Evolutionary conservation across 2,113 vertebrate species (phyloP).

Genomic region (Calyptommatus sinebrachiatus): DNA sequence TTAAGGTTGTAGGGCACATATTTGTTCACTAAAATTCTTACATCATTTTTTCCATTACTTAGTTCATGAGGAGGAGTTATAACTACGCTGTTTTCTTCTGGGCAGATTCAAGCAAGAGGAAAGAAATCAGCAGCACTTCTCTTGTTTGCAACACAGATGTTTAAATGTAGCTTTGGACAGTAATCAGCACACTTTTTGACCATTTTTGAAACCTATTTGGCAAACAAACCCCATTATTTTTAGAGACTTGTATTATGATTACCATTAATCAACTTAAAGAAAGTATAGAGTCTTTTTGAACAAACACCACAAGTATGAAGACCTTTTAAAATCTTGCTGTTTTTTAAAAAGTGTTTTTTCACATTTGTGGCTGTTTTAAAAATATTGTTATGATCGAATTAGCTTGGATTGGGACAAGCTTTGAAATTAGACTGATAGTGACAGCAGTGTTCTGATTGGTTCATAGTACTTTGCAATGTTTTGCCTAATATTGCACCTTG

Average conservation of each 20-base stretch:
- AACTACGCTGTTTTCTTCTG: constrained; percentile 56
- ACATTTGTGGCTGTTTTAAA: background rate
- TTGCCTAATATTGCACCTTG: too few relatives aligned
- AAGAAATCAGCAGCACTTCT: rapidly evolving
- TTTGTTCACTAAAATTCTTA: constrained; percentile 83
- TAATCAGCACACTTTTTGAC: background rate
- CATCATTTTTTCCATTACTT: constrained; percentile 87
- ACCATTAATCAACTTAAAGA: background rate
- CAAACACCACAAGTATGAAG: background rate
- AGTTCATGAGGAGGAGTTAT: constrained; percentile 67
- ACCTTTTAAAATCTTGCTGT: background rate
- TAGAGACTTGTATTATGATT: background rate
- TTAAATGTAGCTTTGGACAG: background rate
- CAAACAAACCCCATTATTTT: background rate
- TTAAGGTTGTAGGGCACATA: constrained; percentile 80
- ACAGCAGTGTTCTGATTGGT: background rate
- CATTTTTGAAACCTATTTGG: background rate
- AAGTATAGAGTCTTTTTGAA: background rate
- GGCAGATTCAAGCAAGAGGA: constrained; percentile 11
- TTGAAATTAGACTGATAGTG: background rate
- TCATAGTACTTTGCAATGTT: too few relatives aligned
- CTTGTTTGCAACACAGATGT: background rate
- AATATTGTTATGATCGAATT: background rate
- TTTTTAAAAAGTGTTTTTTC: background rate
- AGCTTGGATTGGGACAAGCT: rapidly evolving